Conservation (phyloP, 1,140 invertebrate genomes). For the Ostrea edulis region DNA sequence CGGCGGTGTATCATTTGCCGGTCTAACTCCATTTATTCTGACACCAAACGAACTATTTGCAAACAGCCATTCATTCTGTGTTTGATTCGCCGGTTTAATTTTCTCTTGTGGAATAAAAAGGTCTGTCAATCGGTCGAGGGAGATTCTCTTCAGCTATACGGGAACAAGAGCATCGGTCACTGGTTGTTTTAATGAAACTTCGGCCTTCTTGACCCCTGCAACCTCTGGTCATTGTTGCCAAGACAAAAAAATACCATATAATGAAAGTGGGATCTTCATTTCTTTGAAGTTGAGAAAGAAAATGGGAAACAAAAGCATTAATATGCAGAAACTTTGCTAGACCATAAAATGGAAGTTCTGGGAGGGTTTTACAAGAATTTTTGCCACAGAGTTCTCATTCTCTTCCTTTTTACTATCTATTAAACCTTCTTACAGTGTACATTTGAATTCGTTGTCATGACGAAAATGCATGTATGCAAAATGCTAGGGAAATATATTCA, state of each 20-base stretch:
- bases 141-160: not conserved
- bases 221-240: slow-evolving; percentile 10
- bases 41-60: slow-evolving; percentile 30
- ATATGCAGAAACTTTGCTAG: not conserved
- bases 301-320: not conserved
- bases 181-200: slow-evolving; percentile 15
- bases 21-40: slow-evolving; percentile 23
- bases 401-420: not conserved
- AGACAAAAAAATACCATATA: slow-evolving; percentile 13
- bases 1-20: slow-evolving; percentile 24
- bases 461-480: too few relatives aligned
- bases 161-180: slow-evolving; percentile 2
- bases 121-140: slow-evolving; percentile 5
- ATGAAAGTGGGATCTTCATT: not conserved
- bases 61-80: slow-evolving; percentile 24
- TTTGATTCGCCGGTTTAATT: slow-evolving; percentile 14
- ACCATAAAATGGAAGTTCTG: not conserved
- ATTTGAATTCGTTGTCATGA: too few relatives aligned
- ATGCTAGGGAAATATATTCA: too few relatives aligned
- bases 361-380: not conserved
- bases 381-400: not conserved
- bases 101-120: slow-evolving; percentile 20
- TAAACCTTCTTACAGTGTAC: too few relatives aligned
- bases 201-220: slow-evolving; percentile 3
- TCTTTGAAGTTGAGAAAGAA: not conserved